Conservation (phyloP, 2,113 vertebrate species). For the Colinus virginianus region DNA sequence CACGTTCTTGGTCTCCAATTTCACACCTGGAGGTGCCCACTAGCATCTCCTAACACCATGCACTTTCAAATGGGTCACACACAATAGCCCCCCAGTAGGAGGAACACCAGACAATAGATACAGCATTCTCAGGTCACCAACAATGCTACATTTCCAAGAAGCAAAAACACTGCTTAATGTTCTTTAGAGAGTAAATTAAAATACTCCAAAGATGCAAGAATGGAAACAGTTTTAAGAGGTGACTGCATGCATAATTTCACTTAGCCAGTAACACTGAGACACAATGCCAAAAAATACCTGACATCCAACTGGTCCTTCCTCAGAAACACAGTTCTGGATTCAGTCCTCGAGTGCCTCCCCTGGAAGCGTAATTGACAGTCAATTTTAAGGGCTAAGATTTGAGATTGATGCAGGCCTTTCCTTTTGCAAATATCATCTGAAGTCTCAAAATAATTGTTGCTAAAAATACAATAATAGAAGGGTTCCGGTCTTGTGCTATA, state of each 20-base stretch:
- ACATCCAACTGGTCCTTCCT: not conserved
- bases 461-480: slow-evolving; percentile 39
- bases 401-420: not conserved
- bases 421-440: not conserved
- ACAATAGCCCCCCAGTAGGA: too few relatives aligned
- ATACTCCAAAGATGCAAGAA: not conserved
- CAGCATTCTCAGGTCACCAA: not conserved
- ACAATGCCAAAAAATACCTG: fast-evolving
- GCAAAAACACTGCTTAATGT: not conserved
- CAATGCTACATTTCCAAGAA: not conserved
- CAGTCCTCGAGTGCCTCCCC: not conserved
- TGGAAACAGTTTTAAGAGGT: fast-evolving
- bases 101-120: not conserved
- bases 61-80: fast-evolving
- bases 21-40: fast-evolving
- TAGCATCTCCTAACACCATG: not conserved
- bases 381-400: not conserved
- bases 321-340: not conserved
- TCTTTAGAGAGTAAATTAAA: not conserved
- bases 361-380: not conserved
- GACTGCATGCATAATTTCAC: fast-evolving
- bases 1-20: fast-evolving
- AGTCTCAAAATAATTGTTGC: not conserved
- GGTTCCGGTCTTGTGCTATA: slow-evolving; percentile 12
- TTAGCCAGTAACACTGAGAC: not conserved